A percentile compares a stretch with the other conserved stretches of the same genome.
Conservation (phyloP, 2,113 vertebrate species). For the Pongo pygmaeus region DNA sequence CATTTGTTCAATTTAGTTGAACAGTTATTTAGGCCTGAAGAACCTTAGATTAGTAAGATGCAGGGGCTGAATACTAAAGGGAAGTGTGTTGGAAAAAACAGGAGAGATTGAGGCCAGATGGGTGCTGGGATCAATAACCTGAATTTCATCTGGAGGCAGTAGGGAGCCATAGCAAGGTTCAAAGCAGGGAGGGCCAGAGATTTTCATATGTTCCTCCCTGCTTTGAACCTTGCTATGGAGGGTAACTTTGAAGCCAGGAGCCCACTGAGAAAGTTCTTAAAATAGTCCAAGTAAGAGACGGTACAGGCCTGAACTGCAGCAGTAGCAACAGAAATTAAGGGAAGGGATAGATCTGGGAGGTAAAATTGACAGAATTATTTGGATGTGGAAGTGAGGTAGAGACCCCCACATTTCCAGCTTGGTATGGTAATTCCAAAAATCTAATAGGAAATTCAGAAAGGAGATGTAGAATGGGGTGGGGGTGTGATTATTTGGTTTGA, state of each 20-base stretch:
- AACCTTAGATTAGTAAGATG: neutral
- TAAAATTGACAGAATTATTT: neutral
- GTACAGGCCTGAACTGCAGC: neutral
- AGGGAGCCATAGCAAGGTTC: neutral
- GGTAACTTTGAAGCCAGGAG: neutral
- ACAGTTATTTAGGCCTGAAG: neutral
- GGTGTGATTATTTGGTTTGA: neutral
- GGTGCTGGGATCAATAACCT: neutral
- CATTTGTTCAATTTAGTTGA: neutral
- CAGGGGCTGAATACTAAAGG: neutral
- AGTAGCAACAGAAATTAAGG: neutral
- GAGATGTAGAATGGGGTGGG: neutral
- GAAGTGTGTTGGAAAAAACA: neutral
- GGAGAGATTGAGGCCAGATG: neutral
- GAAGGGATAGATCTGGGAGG: neutral
- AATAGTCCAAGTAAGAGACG: neutral
- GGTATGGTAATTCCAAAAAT: neutral
- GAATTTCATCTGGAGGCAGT: neutral
- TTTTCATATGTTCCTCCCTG: neutral
- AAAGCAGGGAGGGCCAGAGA: neutral
- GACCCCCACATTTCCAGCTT: neutral
- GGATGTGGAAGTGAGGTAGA: neutral
- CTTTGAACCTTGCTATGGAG: neutral
- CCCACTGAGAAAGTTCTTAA: neutral
- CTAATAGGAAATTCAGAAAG: neutral